Base-by-base conservation (phyloP, 30 jellyfish, hydroid and myxozoan species). In the Turritopsis dohrnii region DNA sequence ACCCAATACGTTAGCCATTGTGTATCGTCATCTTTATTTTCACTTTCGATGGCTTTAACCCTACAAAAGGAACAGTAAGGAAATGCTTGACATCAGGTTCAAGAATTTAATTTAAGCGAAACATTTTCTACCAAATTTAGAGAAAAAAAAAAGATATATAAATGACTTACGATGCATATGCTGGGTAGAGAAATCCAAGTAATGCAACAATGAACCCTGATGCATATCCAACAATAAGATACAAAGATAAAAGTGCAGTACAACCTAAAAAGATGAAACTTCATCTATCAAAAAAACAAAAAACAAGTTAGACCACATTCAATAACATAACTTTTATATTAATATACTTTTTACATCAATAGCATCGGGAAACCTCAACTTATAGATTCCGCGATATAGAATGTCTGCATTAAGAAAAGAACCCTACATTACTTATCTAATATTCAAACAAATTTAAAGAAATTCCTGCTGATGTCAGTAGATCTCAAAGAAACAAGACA, bases 1-100 rank as follows among this genome's bases (percentile, higher is more conserved):
- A 94, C 96, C 99, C 99, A 94, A 71, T 94, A 94, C 1, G 99
- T 94, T 79, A 94, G 86, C 99, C 99, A 94, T 84, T 94, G 99
- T 9, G 99, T 94, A 74, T 94, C 99, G 86, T 94, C 99, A 69
- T 94, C 99, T 84, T 94, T 94, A 21, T 92, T 89, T 20, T 73
- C 90, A 83, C 99, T 94, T 82, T 94, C 99, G 23, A 94, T 87
- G n/a, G 99, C 99, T 84, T 94, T 94, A 21, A 94, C 99, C 52
- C 99, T 94, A 54, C 21, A 20, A 71, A 71, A 71, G 31, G 13
- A 41, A 41, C 60, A 41, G 60, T 41, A 3, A 41, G 60, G 13
- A 5, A 41, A 3, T 41, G 5, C 9, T 41, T 41, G 60, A 41
- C 60, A 3, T 41, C 60, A 41, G 5, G 60, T 41, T 41, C 13